Percentiles rank a stretch among this genome's conserved stretches.
phyloP scores from a whole-genome alignment of 2,797 vertebrate species.

The Coendou prehensilis region DNA sequence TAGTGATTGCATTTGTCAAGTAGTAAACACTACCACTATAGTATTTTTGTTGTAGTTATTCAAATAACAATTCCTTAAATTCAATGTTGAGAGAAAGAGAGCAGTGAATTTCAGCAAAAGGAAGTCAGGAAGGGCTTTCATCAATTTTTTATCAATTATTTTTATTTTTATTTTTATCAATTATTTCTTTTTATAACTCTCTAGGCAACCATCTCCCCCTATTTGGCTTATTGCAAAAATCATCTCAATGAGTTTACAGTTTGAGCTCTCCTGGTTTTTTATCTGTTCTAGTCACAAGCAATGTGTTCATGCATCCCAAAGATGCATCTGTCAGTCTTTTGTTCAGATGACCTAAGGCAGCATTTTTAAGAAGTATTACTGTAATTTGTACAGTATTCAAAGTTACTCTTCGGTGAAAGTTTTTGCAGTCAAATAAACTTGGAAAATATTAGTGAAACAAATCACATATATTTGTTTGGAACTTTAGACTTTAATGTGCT shows the following conservation, averaged over 20 bases:
- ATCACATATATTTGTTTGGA: background rate
- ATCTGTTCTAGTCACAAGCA: background rate
- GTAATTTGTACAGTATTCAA: background rate
- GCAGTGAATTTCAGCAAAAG: background rate
- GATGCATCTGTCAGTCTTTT: constrained; percentile 42
- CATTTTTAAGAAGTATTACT: constrained; percentile 34
- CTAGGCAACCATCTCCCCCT: background rate
- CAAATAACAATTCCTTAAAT: constrained; percentile 15
- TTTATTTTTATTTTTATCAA: background rate
- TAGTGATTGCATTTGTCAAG: background rate
- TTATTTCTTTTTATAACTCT: background rate
- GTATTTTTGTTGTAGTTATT: constrained; percentile 1
- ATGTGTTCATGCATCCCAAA: constrained; percentile 10
- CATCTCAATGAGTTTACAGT: background rate
- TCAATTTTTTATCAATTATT: background rate
- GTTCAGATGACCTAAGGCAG: background rate
- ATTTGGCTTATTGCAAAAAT: constrained; percentile 9
- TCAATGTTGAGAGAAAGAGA: background rate
- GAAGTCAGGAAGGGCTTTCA: background rate
- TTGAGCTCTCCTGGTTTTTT: constrained; percentile 3
- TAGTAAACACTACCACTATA: background rate
- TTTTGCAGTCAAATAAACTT: constrained; percentile 23
- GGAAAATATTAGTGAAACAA: constrained; percentile 32
- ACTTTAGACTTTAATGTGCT: background rate
- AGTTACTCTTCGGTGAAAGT: background rate